Evolutionary conservation across 2,113 vertebrate species (phyloP).

Genomic region (Vidua chalybeata): DNA sequence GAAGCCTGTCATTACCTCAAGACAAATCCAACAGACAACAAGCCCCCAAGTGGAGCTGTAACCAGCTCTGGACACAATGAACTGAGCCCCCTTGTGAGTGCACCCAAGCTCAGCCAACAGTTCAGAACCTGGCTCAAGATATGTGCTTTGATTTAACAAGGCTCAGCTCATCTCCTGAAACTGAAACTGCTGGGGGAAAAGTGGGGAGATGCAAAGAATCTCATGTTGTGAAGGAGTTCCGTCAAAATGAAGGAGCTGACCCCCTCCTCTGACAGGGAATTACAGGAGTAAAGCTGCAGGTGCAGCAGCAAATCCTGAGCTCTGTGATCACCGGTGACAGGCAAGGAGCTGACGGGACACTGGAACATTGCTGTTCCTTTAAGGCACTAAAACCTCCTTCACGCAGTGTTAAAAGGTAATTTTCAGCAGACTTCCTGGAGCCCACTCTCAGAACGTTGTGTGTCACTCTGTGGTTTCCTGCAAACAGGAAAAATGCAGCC

Average conservation of each 20-base stretch:
- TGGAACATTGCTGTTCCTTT: not conserved
- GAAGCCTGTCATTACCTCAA: not conserved
- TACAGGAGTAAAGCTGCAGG: no score
- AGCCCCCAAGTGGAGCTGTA: not conserved
- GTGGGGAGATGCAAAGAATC: not conserved
- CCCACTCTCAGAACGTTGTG: accelerated
- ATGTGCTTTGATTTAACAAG: not conserved
- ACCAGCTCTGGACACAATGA: not conserved
- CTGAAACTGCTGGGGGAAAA: not conserved
- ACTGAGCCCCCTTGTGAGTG: not conserved
- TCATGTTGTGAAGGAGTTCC: not conserved
- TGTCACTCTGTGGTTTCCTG: not conserved
- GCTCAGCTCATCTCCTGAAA: not conserved
- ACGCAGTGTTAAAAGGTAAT: not conserved
- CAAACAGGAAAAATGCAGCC: not conserved
- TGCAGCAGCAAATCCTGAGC: not conserved
- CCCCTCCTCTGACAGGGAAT: not conserved
- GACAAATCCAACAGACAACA: not conserved
- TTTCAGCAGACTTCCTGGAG: not conserved
- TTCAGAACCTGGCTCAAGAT: not conserved
- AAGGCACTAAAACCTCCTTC: not conserved
- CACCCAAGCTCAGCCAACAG: not conserved
- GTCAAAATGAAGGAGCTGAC: not conserved
- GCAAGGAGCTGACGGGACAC: not conserved
- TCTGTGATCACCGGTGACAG: not conserved